Evolutionary conservation across 2,113 vertebrate species (phyloP).

Genomic region (Rallus limicola): DNA sequence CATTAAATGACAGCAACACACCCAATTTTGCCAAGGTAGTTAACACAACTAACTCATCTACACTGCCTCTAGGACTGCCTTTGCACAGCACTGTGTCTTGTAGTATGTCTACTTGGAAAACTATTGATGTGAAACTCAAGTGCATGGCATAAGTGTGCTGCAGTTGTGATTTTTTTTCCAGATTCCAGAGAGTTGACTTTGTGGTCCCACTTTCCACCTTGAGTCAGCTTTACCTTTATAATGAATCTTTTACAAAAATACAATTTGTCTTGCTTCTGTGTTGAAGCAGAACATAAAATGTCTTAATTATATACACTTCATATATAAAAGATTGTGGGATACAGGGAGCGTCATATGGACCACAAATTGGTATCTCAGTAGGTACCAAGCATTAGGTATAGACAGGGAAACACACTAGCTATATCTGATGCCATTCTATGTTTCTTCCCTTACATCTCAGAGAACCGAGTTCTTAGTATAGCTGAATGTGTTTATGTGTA

Average conservation of each 20-base stretch:
- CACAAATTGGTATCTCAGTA: background rate
- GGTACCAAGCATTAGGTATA: background rate
- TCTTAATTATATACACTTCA: background rate
- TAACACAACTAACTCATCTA: background rate
- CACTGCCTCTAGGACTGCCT: background rate
- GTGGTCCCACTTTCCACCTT: background rate
- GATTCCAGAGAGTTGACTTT: background rate
- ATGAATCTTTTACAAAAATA: background rate
- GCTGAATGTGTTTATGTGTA: accelerated
- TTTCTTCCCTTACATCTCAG: background rate
- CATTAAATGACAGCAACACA: background rate
- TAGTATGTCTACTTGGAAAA: background rate
- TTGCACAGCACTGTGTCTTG: too few relatives aligned
- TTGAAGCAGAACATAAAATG: background rate
- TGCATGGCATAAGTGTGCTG: background rate
- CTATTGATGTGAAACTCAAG: background rate
- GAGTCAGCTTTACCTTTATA: background rate
- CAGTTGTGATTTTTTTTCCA: background rate
- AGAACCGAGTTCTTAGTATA: background rate
- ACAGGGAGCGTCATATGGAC: background rate
- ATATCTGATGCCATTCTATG: background rate
- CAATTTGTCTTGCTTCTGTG: background rate
- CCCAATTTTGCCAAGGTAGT: background rate
- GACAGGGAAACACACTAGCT: background rate
- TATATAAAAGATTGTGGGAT: background rate